Evolutionary conservation across 30 jellyfish, hydroid and myxozoan genomes (phyloP).

Genomic region (Pelagia noctiluca): DNA sequence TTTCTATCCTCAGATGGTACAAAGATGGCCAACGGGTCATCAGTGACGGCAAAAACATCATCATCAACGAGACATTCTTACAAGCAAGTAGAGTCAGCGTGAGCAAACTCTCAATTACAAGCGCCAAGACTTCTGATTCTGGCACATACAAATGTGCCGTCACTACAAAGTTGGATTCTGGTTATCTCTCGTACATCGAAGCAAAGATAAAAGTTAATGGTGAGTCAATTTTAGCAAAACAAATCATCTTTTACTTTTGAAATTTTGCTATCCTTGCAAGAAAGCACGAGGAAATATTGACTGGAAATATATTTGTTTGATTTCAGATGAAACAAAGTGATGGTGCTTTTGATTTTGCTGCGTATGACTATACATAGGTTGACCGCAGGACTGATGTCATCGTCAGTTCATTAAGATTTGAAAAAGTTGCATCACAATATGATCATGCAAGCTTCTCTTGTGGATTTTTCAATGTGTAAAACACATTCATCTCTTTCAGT

Average conservation of each 20-base stretch:
- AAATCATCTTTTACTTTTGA: not conserved
- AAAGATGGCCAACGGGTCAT: not conserved
- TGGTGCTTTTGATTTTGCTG: no score
- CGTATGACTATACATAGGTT: no score
- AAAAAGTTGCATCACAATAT: no score
- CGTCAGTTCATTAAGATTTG: no score
- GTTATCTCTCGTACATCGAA: conserved; percentile 20
- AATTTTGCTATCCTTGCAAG: not conserved
- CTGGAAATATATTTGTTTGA: no score
- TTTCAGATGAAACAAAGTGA: no score
- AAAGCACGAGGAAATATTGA: not conserved
- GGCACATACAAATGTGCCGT: conserved; percentile 34
- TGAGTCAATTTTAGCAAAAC: not conserved
- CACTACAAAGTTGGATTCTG: conserved; percentile 7
- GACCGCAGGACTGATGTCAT: no score
- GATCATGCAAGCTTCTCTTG: no score
- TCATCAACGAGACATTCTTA: not conserved
- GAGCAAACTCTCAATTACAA: not conserved
- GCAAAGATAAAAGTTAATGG: conserved; percentile 26
- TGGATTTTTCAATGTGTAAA: no score
- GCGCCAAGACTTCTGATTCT: not conserved
- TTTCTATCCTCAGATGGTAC: not conserved
- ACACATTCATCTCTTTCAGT: no score
- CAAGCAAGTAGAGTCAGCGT: not conserved
- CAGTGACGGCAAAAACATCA: not conserved